phyloP scores from a whole-genome alignment of 2,113 vertebrate species.

The Zootoca vivipara region DNA sequence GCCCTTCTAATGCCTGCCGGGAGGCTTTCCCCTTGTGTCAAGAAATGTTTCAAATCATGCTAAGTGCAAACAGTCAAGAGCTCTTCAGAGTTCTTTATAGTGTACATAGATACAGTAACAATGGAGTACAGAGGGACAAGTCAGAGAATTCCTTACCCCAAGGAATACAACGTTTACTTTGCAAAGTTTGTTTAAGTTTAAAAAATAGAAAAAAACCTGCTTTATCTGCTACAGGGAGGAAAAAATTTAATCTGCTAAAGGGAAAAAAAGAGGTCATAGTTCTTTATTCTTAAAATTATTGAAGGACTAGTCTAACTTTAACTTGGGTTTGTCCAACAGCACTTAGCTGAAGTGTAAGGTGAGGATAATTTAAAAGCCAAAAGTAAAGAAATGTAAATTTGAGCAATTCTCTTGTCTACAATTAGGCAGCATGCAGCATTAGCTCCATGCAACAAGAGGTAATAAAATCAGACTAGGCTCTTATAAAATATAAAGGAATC shows the following conservation, averaged over 20 bases:
- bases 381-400: background rate
- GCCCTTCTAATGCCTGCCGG: background rate
- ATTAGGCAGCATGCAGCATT: background rate
- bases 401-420: background rate
- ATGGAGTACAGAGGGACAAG: background rate
- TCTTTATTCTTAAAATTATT: background rate
- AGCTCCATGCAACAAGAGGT: background rate
- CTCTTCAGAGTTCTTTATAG: background rate
- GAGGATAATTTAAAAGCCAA: background rate
- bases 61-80: conserved; percentile 33
- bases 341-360: background rate
- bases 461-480: background rate
- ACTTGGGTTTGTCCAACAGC: background rate
- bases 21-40: background rate
- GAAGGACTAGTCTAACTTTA: background rate
- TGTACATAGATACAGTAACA: background rate
- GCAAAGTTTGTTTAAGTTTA: background rate
- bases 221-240: background rate
- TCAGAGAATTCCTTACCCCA: background rate
- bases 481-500: background rate
- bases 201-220: background rate
- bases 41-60: conserved; percentile 42
- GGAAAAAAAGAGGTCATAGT: background rate
- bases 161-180: conserved; percentile 21
- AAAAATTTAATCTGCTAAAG: background rate